Evolutionary conservation across 2,113 vertebrate genomes (phyloP), one percentile per base, ranked within the genome.

Genomic region (Gracilinanus agilis): DNA sequence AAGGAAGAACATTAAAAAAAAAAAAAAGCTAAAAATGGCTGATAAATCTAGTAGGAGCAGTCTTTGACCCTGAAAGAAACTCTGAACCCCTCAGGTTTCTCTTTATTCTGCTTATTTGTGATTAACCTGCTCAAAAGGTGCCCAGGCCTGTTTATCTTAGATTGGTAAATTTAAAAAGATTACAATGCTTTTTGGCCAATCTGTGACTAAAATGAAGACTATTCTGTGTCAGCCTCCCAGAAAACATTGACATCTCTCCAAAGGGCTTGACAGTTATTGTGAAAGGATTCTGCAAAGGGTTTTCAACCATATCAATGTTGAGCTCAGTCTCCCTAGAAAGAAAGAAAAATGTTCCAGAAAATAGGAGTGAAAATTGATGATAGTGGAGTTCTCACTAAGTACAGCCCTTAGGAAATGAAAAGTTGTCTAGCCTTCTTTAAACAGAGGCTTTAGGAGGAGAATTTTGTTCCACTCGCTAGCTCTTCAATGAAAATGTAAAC

Each of bases 321-420:
- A 97, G 94, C n/a, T n/a, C 34, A 21, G 67, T 83, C 91, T 90
- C 54, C 90, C 53, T 97, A 92, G 94, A 90, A 88, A 93, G 93
- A 89, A 90, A 92, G 40, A 90, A 56, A 61, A 67, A 75, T n/a
- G 8, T n/a, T 83, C 16, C 40, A 1, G 67, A 13, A 56, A 91
- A 89, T 40, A 4, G 29, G 58, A 10, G 56, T 0, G 6, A 2
- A 25, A 29, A 2, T 12, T 29, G 29, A 34, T 12, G 11, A 3
- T 67, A 10, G 58, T 67, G 11, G 27, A 67, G 11, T 67, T 29
- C 10, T 29, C 12, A 67, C 58, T 34, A 67, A 58, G 9, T 9
- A 58, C 25, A 27, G 9, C 56, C 34, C 11, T 10, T 29, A 11
- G 10, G 27, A 67, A 67, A 67, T 4, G 27, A 67, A 67, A 27